These are phyloP conservation scores for Cataglyphis livida DNA, from an alignment of 2,888 invertebrate genomes.

Conservation along the genomic window DNA sequence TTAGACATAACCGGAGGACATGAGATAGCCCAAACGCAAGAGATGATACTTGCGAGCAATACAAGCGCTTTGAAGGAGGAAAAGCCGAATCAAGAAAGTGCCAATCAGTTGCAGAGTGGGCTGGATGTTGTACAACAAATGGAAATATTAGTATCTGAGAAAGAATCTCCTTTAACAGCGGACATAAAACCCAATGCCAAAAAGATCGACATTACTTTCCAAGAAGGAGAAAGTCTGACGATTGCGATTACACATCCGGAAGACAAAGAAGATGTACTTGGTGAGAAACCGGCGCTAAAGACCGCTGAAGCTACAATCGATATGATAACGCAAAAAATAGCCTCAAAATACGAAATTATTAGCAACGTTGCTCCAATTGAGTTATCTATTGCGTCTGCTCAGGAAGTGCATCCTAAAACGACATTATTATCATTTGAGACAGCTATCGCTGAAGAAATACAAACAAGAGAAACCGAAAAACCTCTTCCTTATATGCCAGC, in stretches of 20 bases:
- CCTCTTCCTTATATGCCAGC: constrained; percentile 85
- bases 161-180: constrained; percentile 86
- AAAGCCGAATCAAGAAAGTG: constrained; percentile 78
- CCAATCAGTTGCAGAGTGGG: constrained; percentile 84
- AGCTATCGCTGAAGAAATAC: constrained; percentile 80
- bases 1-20: constrained; percentile 78
- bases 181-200: constrained; percentile 87
- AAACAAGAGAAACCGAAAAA: constrained; percentile 80
- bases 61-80: constrained; percentile 82
- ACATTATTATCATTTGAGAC: constrained; percentile 79
- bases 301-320: constrained; percentile 77
- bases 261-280: constrained; percentile 81
- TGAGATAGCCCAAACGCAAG: constrained; percentile 81
- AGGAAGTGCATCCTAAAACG: constrained; percentile 74
- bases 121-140: constrained; percentile 85
- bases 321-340: constrained; percentile 78
- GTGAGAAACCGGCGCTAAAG: constrained; percentile 73
- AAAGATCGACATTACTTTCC: constrained; percentile 86
- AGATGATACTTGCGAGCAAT: constrained; percentile 78
- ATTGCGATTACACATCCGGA: constrained; percentile 86
- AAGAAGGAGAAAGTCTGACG: constrained; percentile 88
- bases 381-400: constrained; percentile 64
- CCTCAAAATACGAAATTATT: constrained; percentile 79
- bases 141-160: constrained; percentile 86
- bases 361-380: constrained; percentile 76